A percentile compares a stretch with the other conserved stretches of the same genome.
phyloP scores from a whole-genome alignment of 2,797 vertebrate genomes.

The Holocentrus rufus region DNA sequence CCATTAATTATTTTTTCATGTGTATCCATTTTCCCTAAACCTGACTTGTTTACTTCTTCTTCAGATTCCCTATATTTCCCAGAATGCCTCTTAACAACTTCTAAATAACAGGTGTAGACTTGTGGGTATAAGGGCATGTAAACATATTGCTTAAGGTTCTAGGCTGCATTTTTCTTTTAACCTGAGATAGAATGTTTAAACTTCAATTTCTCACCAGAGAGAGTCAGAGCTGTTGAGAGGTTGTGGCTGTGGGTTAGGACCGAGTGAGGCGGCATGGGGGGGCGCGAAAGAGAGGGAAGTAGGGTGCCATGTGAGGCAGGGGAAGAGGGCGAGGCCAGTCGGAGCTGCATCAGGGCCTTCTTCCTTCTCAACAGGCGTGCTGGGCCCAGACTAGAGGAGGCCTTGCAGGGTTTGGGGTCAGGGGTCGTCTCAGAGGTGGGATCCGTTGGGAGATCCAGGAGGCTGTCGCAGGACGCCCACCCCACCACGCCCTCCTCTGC shows the following conservation, averaged over 20 bases:
- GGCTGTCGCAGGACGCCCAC: slow-evolving; percentile 81
- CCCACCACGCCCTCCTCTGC: slow-evolving; percentile 7
- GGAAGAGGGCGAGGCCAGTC: slow-evolving; percentile 53
- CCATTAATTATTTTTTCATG: neutral
- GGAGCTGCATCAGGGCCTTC: slow-evolving; percentile 74
- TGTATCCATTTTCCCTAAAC: neutral
- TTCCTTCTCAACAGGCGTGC: slow-evolving; percentile 77
- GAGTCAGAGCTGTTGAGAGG: slow-evolving; percentile 64
- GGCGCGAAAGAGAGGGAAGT: neutral
- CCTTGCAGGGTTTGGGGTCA: neutral
- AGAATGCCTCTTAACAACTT: neutral
- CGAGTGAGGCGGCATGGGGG: neutral
- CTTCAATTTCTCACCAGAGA: slow-evolving; percentile 74
- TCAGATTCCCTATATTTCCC: neutral
- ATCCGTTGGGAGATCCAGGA: slow-evolving; percentile 69
- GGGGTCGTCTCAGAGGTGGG: slow-evolving; percentile 3
- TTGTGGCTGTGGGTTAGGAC: slow-evolving; percentile 36
- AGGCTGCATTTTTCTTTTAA: neutral
- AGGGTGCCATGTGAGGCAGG: neutral
- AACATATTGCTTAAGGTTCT: too few relatives aligned
- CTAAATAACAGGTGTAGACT: neutral
- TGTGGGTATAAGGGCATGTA: too few relatives aligned
- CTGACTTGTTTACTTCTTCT: neutral
- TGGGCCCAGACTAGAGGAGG: slow-evolving; percentile 34
- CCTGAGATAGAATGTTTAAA: neutral